Base-by-base conservation (phyloP, 2,888 invertebrate species). In the Tetramorium bicarinatum region DNA sequence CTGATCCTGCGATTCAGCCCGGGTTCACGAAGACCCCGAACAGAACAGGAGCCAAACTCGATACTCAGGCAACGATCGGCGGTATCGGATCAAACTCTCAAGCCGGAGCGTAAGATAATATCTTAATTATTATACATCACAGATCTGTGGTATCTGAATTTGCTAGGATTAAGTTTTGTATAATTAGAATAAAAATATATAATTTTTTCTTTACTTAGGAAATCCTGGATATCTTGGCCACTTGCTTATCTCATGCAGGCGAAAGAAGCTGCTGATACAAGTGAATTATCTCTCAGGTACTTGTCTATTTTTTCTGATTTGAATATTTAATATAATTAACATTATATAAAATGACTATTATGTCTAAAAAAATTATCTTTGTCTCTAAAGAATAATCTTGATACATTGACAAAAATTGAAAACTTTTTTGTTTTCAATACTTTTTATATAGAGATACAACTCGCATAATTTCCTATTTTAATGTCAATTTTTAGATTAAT, bases 171-270 rank as follows among this genome's bases (percentile, higher is more conserved):
- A 41, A 38, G 38, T 18, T 21, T 21, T 41, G 6, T 21, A 21
- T 25, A 52, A 34, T 54, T 38, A 77, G 4, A 13, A 76, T 64
- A 52, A 41, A 38, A 44, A 67, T 29, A 41, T 77, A 29, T 7
- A 54, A 2, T 52, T 41, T 44, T 44, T 29, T 29, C 4, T 69
- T 69, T 21, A 21, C 9, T 38, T 59, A 97, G 97, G 83, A 97
- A 97, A 89, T 97, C 98, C 0, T 98, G 98, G 98, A 98, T 98
- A 92, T 98, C 98, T 94, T 98, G 98, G 98, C 98, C 98, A 6
- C 95, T 98, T 84, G 98, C 98, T 11, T 98, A 98, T 94, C 96
- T 98, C 92, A 97, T 98, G 95, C 98, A 98, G 94, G 97, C 97
- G 90, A 97, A 97, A 80, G 96, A 97, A 84, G 95, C 96, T 66